Percentiles rank a stretch among this genome's conserved stretches.
Evolutionary conservation across 2,113 vertebrate species (phyloP).

Genomic region (Nothocercus nigrocapillus): DNA sequence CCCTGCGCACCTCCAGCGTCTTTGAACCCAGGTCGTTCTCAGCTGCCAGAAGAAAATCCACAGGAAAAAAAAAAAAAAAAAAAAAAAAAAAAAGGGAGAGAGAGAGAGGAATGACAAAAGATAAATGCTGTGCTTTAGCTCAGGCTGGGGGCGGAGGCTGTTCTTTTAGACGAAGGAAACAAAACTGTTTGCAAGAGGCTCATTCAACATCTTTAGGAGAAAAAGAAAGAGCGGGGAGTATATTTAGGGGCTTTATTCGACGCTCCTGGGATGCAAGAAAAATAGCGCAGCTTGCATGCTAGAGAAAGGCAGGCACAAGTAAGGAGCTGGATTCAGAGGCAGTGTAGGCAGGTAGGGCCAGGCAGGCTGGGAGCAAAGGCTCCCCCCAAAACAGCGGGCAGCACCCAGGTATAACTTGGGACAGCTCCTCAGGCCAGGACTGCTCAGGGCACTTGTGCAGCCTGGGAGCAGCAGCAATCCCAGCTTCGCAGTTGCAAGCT

Average conservation of each 20-base stretch:
- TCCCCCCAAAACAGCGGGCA: neutral
- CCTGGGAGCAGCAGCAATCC: neutral
- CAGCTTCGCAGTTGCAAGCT: neutral
- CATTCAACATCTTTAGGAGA: constrained; percentile 61
- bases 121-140: constrained; percentile 67
- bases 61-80: neutral
- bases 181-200: constrained; percentile 72
- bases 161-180: constrained; percentile 68
- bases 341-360: neutral
- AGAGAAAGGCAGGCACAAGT: neutral
- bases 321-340: neutral
- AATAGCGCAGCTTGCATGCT: constrained; percentile 18
- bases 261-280: constrained; percentile 34
- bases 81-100: no score
- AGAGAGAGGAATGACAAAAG: constrained; percentile 56
- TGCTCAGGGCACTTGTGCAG: neutral
- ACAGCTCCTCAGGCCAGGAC: neutral
- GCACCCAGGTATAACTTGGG: neutral
- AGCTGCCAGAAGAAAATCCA: constrained; percentile 67
- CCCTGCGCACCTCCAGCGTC: constrained; percentile 76
- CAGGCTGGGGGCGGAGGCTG: constrained; percentile 70
- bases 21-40: constrained; percentile 73
- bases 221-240: neutral
- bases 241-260: constrained; percentile 61
- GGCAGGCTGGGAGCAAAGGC: neutral